phyloP scores from a whole-genome alignment of 1,140 invertebrate species.

The Drosophila takahashii region DNA sequence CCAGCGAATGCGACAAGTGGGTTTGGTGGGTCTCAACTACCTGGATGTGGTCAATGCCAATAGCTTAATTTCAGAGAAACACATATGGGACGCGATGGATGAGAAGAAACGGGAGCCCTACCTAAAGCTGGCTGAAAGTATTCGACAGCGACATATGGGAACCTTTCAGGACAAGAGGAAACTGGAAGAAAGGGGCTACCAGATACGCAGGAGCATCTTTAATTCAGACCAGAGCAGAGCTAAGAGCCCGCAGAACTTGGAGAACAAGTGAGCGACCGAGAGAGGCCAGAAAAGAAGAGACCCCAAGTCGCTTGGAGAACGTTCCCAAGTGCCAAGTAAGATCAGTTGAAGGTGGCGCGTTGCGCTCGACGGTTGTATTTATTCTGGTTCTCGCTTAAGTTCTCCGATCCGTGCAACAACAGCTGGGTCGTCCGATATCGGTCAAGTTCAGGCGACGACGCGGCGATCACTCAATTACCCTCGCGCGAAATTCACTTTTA shows the following conservation, averaged over 20 bases:
- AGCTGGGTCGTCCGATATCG: conserved; percentile 60
- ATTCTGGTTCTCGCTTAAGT: conserved; percentile 18
- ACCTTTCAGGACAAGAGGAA: conserved; percentile 7
- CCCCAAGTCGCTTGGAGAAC: conserved; percentile 35
- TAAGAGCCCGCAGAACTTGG: conserved; percentile 1
- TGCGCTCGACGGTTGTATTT: conserved; percentile 58
- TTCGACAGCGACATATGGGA: not conserved
- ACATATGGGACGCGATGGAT: conserved; percentile 1
- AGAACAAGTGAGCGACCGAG: conserved; percentile 6
- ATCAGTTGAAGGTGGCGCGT: conserved; percentile 69
- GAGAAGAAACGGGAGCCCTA: conserved; percentile 6
- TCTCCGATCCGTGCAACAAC: conserved; percentile 9
- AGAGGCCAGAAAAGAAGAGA: conserved; percentile 3
- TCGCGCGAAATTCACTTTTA: conserved; percentile 42
- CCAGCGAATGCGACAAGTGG: not conserved
- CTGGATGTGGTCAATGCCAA: not conserved
- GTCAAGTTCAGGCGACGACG: conserved; percentile 69
- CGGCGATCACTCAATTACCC: conserved; percentile 32
- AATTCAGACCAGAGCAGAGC: not conserved
- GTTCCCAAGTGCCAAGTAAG: conserved; percentile 6
- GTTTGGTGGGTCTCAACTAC: conserved; percentile 15
- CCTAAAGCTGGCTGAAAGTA: conserved; percentile 4
- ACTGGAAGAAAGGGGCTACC: conserved; percentile 5
- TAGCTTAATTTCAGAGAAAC: not conserved
- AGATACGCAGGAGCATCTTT: conserved; percentile 1